Evolutionary conservation across 2,888 invertebrate genomes (phyloP).

Genomic region (Rhaphigaster nebulosa): DNA sequence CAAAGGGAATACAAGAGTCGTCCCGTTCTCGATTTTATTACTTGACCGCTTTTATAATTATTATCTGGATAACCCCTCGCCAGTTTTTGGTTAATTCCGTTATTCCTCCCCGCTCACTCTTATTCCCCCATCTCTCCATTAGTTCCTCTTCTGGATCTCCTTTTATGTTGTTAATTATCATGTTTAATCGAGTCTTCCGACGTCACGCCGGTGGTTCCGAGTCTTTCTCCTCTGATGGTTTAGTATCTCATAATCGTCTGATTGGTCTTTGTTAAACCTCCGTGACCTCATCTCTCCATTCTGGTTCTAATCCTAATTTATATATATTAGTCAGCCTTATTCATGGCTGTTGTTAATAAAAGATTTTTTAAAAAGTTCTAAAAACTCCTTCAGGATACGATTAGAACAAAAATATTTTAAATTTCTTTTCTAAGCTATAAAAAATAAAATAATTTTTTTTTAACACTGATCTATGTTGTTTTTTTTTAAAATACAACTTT

Average conservation of each 20-base stretch:
- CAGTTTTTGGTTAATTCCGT: constrained; percentile 28
- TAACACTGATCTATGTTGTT: no score
- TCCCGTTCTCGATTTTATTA: constrained; percentile 10
- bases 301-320: neutral
- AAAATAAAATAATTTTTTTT: no score
- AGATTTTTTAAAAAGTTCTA: neutral
- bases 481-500: no score
- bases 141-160: constrained; percentile 39
- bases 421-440: no score
- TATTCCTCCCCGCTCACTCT: neutral
- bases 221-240: neutral
- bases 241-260: neutral
- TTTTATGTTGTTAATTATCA: constrained; percentile 42
- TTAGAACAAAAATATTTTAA: no score
- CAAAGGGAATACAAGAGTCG: constrained; percentile 54
- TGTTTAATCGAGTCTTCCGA: neutral
- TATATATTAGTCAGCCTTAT: neutral
- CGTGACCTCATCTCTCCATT: constrained; percentile 1
- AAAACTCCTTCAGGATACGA: no score
- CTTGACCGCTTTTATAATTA: constrained; percentile 57
- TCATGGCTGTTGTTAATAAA: neutral
- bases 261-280: constrained; percentile 37
- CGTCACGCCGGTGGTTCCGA: neutral
- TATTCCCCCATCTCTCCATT: neutral
- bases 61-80: constrained; percentile 29